Percentiles rank a stretch among this genome's conserved stretches.
These are phyloP conservation scores for Hylaeus volcanicus DNA, from an alignment of 1,140 invertebrate genomes.

Conservation along the genomic window DNA sequence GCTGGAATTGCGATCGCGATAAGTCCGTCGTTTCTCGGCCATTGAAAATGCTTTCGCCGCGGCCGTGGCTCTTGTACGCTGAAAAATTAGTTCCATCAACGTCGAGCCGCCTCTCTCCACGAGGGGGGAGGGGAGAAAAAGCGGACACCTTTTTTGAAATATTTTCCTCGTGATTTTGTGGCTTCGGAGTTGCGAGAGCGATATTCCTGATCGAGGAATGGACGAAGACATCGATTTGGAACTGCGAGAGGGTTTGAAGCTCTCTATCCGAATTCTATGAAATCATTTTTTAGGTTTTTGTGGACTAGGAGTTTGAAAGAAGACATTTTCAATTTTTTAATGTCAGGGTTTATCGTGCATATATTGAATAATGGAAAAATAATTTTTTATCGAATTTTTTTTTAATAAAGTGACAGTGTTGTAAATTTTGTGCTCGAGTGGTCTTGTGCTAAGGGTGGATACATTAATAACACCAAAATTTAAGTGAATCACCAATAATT, in stretches of 20 bases:
- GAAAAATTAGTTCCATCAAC: conserved; percentile 4
- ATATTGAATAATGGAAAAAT: too few species aligned
- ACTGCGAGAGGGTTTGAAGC: background rate
- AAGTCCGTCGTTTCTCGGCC: conserved; percentile 29
- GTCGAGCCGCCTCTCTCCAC: background rate
- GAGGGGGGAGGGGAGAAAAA: background rate
- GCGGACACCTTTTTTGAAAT: background rate
- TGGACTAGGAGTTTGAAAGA: too few species aligned
- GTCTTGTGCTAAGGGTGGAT: too few species aligned
- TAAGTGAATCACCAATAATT: too few species aligned
- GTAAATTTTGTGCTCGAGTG: too few species aligned
- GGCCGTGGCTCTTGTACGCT: background rate
- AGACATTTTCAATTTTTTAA: too few species aligned
- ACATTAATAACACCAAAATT: too few species aligned
- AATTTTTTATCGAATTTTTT: too few species aligned
- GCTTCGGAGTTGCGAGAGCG: background rate
- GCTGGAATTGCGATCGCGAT: conserved; percentile 39
- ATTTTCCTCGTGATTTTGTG: background rate
- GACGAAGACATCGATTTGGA: background rate
- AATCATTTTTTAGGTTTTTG: too few species aligned
- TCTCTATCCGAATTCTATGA: too few species aligned
- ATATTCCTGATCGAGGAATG: background rate
- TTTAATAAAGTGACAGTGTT: too few species aligned
- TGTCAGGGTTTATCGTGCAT: too few species aligned
- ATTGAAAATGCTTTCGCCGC: conserved; percentile 2